Evolutionary conservation across 2,888 invertebrate species (phyloP).

Genomic region (Furcula furcula): DNA sequence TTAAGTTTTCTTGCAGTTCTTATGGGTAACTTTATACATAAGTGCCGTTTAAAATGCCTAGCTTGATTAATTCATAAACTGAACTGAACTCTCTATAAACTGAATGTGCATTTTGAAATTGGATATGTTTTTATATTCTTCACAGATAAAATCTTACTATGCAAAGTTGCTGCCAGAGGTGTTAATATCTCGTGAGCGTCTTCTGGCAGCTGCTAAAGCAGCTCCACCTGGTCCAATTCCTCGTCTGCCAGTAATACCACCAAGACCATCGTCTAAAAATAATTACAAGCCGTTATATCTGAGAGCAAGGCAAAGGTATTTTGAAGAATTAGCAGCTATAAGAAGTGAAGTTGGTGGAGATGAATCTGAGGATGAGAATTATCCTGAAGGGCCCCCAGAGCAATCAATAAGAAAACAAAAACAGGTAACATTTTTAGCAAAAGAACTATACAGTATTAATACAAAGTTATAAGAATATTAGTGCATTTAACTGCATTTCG

Average conservation of each 20-base stretch:
- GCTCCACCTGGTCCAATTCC: conserved; percentile 83
- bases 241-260: conserved; percentile 60
- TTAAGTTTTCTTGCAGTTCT: neutral
- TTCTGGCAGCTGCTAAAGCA: conserved; percentile 84
- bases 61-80: too few species aligned
- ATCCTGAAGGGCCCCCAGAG: conserved; percentile 86
- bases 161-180: conserved; percentile 86
- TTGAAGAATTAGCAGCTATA: conserved; percentile 87
- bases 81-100: neutral
- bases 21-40: too few species aligned
- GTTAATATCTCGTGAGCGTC: conserved; percentile 86
- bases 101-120: conserved; percentile 5
- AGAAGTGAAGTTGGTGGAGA: conserved; percentile 86
- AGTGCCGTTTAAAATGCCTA: too few species aligned
- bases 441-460: too few species aligned
- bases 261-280: conserved; percentile 57
- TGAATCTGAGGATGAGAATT: conserved; percentile 90
- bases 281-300: conserved; percentile 77
- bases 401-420: conserved; percentile 82
- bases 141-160: conserved; percentile 73
- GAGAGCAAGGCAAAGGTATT: conserved; percentile 79
- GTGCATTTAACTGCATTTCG: too few species aligned
- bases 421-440: conserved; percentile 34
- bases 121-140: too few species aligned
- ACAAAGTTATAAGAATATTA: too few species aligned